These are phyloP conservation scores for Cochlearius cochlearius DNA, from an alignment of 2,113 vertebrate species.

Conservation along the genomic window DNA sequence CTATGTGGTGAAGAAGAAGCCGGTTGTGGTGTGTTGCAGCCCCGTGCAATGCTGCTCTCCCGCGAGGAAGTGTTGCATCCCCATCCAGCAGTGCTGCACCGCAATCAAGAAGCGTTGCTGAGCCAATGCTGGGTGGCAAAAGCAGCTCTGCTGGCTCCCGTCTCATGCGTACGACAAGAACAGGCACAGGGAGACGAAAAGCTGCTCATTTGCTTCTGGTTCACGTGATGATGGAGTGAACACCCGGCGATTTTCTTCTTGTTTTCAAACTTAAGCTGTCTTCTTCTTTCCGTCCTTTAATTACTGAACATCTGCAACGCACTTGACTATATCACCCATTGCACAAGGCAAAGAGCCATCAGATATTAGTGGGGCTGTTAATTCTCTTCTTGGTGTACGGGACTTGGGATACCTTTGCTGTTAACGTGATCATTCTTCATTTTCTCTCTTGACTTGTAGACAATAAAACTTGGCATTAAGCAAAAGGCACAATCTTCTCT, in stretches of 20 bases:
- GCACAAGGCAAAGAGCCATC: neutral
- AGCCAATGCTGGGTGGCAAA: rapidly evolving
- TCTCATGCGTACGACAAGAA: neutral
- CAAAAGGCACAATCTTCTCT: neutral
- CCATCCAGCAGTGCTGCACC: conserved; percentile 50
- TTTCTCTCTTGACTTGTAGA: neutral
- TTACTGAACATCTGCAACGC: neutral
- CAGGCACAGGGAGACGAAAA: neutral
- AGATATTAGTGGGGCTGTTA: neutral
- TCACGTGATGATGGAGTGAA: neutral
- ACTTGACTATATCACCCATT: rapidly evolving
- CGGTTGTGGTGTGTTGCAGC: neutral
- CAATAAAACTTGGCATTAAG: conserved; percentile 41
- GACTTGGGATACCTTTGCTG: neutral
- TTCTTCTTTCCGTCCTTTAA: neutral
- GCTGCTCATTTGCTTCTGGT: rapidly evolving
- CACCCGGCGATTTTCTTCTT: rapidly evolving
- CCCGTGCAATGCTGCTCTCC: neutral
- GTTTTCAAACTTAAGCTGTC: neutral
- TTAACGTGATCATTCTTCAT: rapidly evolving
- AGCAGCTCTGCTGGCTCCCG: neutral
- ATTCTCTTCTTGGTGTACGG: neutral
- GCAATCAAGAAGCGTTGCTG: conserved; percentile 10
- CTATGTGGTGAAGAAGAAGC: conserved; percentile 32
- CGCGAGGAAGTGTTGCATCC: neutral